Evolutionary conservation across 1,140 invertebrate species (phyloP), one percentile per base, ranked within the genome.

Genomic region (Anoplolepis gracilipes): DNA sequence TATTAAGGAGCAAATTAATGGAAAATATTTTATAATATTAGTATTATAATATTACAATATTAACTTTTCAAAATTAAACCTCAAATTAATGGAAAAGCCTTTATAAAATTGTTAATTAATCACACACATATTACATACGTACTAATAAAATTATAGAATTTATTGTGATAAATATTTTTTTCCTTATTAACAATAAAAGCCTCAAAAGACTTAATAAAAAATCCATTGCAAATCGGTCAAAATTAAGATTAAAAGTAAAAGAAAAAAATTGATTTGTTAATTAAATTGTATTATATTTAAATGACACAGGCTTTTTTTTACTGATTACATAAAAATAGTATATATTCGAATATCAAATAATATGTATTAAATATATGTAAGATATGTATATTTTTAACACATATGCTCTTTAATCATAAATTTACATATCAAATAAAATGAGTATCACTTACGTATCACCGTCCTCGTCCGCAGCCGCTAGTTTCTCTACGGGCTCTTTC

Each of bases 381-480:
- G 5, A 13, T 28, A 0, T 70, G 19, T 62, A 33, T n/a, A 1
- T 16, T n/a, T 25, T 33, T 49, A 65, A 28, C 16, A 49, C 13
- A 16, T 49, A n/a, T 30, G 39, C 2, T 10, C 0, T 46, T 16
- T 36, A 36, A 19, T 49, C 13, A 19, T 69, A 8, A 8, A 36
- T 57, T 57, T 59, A n/a, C 13, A 57, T 57, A 22, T 36, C 13
- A 57, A 72, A n/a, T 49, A 10, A 13, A 33, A 57, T 6, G 13
- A 19, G 8, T 33, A 6, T 10, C 11, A 73, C 92, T 92, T 70
- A 94, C 93, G 93, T 94, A 53, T 94, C 89, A 16, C 93, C 92
- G 59, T 94, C 93, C 0, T 90, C 70, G 25, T 94, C 93, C 0
- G 49, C 42, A 28, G 72, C 72, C 0, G 84, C 79, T 0, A 93